Evolutionary conservation across 2,888 invertebrate species (phyloP).

Genomic region (Papilio protenor): DNA sequence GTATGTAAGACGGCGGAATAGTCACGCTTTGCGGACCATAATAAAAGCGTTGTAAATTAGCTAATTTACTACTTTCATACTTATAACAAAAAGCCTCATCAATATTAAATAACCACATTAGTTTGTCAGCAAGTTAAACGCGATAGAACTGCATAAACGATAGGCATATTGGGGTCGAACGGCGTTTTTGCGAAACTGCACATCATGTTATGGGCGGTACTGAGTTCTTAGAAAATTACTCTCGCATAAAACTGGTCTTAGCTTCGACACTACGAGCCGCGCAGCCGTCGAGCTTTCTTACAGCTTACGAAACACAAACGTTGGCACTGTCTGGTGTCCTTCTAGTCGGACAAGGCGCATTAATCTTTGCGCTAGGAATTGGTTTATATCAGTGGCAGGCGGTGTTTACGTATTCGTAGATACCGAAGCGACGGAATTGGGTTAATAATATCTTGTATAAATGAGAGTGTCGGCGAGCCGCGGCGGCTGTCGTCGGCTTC

Average conservation of each 20-base stretch:
- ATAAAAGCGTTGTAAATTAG: constrained; percentile 55
- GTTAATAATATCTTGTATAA: constrained; percentile 53
- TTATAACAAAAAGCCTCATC: constrained; percentile 35
- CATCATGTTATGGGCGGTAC: constrained; percentile 53
- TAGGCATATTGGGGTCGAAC: constrained; percentile 46
- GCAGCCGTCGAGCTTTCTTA: constrained; percentile 47
- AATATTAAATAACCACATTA: constrained; percentile 25
- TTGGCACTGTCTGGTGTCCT: constrained; percentile 43
- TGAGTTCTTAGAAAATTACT: constrained; percentile 55
- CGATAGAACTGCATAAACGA: constrained; percentile 21
- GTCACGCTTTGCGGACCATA: constrained; percentile 57
- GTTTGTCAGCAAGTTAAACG: constrained; percentile 3
- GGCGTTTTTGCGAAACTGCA: constrained; percentile 49
- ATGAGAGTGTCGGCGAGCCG: constrained; percentile 51
- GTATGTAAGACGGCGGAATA: constrained; percentile 65
- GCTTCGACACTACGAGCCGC: constrained; percentile 47
- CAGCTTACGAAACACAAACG: constrained; percentile 41
- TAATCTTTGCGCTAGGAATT: constrained; percentile 31
- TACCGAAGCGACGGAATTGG: constrained; percentile 53
- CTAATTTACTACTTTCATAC: constrained; percentile 41
- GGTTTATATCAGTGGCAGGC: constrained; percentile 34
- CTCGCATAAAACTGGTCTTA: constrained; percentile 57
- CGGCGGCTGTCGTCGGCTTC: constrained; percentile 54
- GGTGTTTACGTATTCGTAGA: constrained; percentile 50
- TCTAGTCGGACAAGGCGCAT: constrained; percentile 25